Evolutionary conservation across 2,888 invertebrate species (phyloP).

Genomic region (Mythimna loreyi): DNA sequence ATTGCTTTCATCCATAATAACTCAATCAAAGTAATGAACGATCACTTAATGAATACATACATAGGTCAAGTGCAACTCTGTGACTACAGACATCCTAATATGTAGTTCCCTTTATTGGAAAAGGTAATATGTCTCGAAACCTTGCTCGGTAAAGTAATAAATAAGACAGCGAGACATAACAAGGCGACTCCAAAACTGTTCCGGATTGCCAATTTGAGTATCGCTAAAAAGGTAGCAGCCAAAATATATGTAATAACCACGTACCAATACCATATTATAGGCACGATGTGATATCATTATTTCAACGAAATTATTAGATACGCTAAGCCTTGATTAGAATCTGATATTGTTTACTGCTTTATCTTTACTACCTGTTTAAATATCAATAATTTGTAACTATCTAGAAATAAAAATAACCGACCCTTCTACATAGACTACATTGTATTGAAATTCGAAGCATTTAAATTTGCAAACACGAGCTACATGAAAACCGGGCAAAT

Average conservation of each 20-base stretch:
- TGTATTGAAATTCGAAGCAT: slow-evolving; percentile 5
- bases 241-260: slow-evolving; percentile 29
- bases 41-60: slow-evolving; percentile 1
- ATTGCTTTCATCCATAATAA: background rate
- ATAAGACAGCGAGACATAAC: slow-evolving; percentile 38
- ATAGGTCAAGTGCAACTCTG: slow-evolving; percentile 3
- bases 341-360: slow-evolving; percentile 22
- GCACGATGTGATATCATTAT: slow-evolving; percentile 15
- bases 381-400: slow-evolving; percentile 9
- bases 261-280: slow-evolving; percentile 2
- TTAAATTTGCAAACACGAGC: slow-evolving; percentile 24
- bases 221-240: slow-evolving; percentile 45
- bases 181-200: slow-evolving; percentile 58
- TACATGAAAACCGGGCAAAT: slow-evolving; percentile 25
- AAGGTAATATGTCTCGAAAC: slow-evolving; percentile 42
- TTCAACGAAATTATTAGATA: slow-evolving; percentile 38
- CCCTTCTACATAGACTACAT: background rate
- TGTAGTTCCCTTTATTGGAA: slow-evolving; percentile 38
- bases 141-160: slow-evolving; percentile 50
- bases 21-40: slow-evolving; percentile 7
- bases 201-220: slow-evolving; percentile 52
- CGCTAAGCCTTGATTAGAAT: slow-evolving; percentile 33
- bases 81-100: slow-evolving; percentile 24
- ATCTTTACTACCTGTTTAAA: slow-evolving; percentile 32
- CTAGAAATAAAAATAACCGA: background rate